Evolutionary conservation across 2,888 invertebrate genomes (phyloP).

Genomic region (Drosophila pseudotakahashii): DNA sequence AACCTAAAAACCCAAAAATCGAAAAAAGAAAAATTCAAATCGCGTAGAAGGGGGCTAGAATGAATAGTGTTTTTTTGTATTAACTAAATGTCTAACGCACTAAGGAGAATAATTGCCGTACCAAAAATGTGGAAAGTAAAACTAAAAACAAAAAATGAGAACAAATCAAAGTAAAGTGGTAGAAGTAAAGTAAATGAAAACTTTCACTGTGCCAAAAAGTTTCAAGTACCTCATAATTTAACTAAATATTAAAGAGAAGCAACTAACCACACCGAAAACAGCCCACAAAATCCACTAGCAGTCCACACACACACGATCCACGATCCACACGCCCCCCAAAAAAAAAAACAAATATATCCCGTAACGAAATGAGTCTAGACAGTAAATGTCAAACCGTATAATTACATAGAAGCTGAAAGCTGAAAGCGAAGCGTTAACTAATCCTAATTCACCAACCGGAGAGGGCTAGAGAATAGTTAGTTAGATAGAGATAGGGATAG

Average conservation of each 20-base stretch:
- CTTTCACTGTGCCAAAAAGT: constrained; percentile 91
- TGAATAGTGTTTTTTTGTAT: constrained; percentile 40
- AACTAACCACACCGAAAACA: constrained; percentile 47
- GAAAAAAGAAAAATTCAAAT: constrained; percentile 10
- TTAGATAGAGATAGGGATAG: constrained; percentile 16
- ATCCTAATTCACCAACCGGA: constrained; percentile 30
- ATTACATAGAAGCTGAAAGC: constrained; percentile 57
- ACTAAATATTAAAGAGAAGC: constrained; percentile 66
- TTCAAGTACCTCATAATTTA: constrained; percentile 90
- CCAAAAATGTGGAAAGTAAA: constrained; percentile 82
- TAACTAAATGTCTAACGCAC: constrained; percentile 38
- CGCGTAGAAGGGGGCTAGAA: constrained; percentile 26
- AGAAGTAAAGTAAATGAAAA: constrained; percentile 85
- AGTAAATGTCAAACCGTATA: constrained; percentile 46
- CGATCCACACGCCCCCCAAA: background rate
- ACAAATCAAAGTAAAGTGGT: constrained; percentile 69
- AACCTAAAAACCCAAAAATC: constrained; percentile 17
- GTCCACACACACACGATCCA: constrained; percentile 13
- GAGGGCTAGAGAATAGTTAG: constrained; percentile 33
- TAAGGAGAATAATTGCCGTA: constrained; percentile 69
- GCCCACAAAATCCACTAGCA: constrained; percentile 29
- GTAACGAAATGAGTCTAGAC: constrained; percentile 45
- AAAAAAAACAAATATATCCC: constrained; percentile 15
- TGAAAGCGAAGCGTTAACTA: constrained; percentile 45
- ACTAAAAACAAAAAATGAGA: constrained; percentile 76